Evolutionary conservation across 2,888 invertebrate species (phyloP), one percentile per base, ranked within the genome.

Genomic region (Hemicrepidius hirtus): DNA sequence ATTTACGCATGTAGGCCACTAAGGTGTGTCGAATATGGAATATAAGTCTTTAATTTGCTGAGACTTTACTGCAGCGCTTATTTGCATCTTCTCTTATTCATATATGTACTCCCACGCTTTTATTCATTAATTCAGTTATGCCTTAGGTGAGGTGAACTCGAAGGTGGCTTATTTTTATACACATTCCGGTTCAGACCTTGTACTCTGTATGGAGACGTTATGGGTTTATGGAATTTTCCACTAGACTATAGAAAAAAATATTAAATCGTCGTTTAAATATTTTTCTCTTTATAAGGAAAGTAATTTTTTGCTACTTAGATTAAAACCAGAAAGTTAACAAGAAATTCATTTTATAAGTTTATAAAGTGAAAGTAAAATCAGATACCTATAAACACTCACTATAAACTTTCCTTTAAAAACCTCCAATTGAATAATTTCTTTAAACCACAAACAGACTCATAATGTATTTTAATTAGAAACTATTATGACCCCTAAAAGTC

Each of bases 1-100:
- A 59, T 68, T 73, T 73, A 73, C 59, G 60, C 66, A 73, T 73
- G 73, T 73, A 73, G 73, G 73, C 69, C 73, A 73, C 44, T 55
- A 67, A 68, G 73, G 73, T 73, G 73, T 73, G 73, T 70, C 73
- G 50, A 62, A 68, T 72, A 66, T 68, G 55, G 59, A 50, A 69
- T 65, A 69, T 65, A 66, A 55, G 64, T 49, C 35, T 67, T 67
- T 53, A 69, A 69, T 69, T 63, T 63, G 53, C 62, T 18, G 35
- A 55, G 66, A 24, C 60, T 49, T 55, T 57, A 41, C 24, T 24
- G 20, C n/a, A n/a, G n/a, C n/a, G 41, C 53, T 55, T 53, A 66
- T 66, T 63, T 63, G 49, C 63, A 65, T 65, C 64, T 65, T 65
- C 64, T 63, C 59, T 35, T 65, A 50, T 49, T 44, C 40, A 46